Conservation (phyloP, 2,888 invertebrate genomes). For the Tiliacea citrago region DNA sequence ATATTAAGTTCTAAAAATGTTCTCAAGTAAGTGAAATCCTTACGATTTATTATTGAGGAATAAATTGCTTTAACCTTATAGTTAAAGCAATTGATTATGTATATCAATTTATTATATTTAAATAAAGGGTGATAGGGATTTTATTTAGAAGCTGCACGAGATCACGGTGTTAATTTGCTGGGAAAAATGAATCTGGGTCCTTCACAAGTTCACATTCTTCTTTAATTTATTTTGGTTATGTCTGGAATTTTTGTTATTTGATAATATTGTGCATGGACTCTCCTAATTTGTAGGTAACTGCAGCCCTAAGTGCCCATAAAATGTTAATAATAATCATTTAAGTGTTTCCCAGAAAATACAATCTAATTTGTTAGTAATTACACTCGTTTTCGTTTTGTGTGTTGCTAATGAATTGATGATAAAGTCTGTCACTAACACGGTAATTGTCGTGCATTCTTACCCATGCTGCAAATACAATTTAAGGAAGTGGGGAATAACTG, state of each 20-base stretch:
- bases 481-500: not conserved
- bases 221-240: not conserved
- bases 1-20: too few relatives aligned
- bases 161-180: not conserved
- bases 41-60: too few relatives aligned
- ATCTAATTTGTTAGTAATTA: not conserved
- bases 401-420: not conserved
- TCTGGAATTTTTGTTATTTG: not conserved
- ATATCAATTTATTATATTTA: too few relatives aligned
- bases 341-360: not conserved
- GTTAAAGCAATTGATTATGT: too few relatives aligned
- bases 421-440: not conserved
- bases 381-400: not conserved
- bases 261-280: not conserved
- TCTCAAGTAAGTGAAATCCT: too few relatives aligned
- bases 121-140: too few relatives aligned
- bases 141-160: not conserved
- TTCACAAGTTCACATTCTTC: not conserved
- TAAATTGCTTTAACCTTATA: too few relatives aligned
- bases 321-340: not conserved
- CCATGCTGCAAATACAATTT: not conserved
- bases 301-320: not conserved
- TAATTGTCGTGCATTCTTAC: not conserved
- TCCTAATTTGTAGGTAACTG: not conserved
- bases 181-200: not conserved